Evolutionary conservation across 2,113 vertebrate species (phyloP), one percentile per base, ranked within the genome.

Genomic region (Alligator sinensis): DNA sequence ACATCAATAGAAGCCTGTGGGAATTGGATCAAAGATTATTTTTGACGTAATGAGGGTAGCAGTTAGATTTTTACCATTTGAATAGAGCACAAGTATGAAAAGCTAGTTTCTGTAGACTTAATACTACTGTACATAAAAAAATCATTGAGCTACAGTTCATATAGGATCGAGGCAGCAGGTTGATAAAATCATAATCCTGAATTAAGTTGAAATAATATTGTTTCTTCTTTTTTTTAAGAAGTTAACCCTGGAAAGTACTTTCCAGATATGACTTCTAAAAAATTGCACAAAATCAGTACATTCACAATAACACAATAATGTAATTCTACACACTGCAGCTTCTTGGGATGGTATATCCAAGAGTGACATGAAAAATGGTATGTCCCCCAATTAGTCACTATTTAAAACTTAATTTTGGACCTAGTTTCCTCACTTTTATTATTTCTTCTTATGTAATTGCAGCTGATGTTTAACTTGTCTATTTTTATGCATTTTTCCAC

Each of bases 11-110:
- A 7, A 34, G 15, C 21, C 25, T 59, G 12, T 54, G 70, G 63
- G 86, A 93, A 22, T 80, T 77, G 92, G 28, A 92, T 77, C 74
- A 87, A 92, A 93, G 80, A 87, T 60, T 60, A 24, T 9, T 88
- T 81, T 80, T 90, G 77, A 82, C 85, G 38, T 81, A 27, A 1
- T 80, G 55, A 77, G 72, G 60, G 24, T 27, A 74, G 28, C 80
- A 88, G n/a, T 72, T 64, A 70, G 76, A 75, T 5, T 13, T 90
- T 95, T 84, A 84, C 58, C 38, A 72, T 84, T 93, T 61, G 74
- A 74, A 21, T 77, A 74, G 90, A 92, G 58, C 82, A 17, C 5
- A 84, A 91, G 27, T 9, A 62, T 61, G 70, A 91, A 82, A 90
- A 90, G 61, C n/a, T 90, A 21, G 79, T 90, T 3, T 84, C 77